Percentiles rank a stretch among this genome's conserved stretches.
Evolutionary conservation across 2,888 invertebrate genomes (phyloP).

Genomic region (Chaitophorus viminalis): DNA sequence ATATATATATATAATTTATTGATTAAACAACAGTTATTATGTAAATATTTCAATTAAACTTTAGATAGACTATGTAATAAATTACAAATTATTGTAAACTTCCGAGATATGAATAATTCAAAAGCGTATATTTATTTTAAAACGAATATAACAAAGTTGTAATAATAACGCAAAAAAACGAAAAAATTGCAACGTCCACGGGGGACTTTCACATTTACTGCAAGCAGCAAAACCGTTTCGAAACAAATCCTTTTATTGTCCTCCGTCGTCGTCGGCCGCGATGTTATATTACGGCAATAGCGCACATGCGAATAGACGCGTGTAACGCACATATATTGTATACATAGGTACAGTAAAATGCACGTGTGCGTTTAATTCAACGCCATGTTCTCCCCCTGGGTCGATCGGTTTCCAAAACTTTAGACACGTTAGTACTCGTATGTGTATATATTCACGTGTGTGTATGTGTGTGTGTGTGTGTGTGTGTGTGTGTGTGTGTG

Average conservation of each 20-base stretch:
- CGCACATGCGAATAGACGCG: not conserved
- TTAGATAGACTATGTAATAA: not conserved
- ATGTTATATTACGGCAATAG: not conserved
- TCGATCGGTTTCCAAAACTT: slow-evolving; percentile 23
- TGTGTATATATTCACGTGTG: not conserved
- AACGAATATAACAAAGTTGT: no score
- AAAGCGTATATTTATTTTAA: no score
- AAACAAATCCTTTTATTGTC: not conserved
- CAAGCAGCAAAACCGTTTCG: not conserved
- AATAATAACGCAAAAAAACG: not conserved
- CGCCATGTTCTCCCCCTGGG: not conserved
- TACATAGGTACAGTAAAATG: not conserved
- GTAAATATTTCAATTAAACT: slow-evolving; percentile 37
- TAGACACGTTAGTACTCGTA: not conserved
- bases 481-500: not conserved
- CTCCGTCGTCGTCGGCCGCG: not conserved
- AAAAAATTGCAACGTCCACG: not conserved
- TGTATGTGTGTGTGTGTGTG: not conserved
- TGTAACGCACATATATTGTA: no score
- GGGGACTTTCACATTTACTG: not conserved
- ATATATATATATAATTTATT: not conserved
- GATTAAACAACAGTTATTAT: slow-evolving; percentile 17
- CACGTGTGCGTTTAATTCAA: not conserved
- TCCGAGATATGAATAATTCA: not conserved
- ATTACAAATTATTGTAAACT: slow-evolving; percentile 14